Conservation (phyloP, 2,888 invertebrate genomes). For the Bellardia pandia region DNA sequence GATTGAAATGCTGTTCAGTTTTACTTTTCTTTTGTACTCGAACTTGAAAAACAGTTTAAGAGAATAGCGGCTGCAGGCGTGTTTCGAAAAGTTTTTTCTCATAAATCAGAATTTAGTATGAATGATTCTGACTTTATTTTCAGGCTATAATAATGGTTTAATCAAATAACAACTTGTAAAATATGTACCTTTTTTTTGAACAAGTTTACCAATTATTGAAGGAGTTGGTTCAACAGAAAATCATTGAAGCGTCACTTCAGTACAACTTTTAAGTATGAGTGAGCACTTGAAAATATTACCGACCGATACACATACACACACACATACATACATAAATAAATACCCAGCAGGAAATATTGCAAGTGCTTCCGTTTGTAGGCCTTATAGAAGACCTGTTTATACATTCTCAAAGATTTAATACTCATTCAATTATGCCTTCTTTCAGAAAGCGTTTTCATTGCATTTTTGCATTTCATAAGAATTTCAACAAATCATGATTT, state of each 20-base stretch:
- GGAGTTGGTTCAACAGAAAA: constrained; percentile 58
- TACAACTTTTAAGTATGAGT: constrained; percentile 58
- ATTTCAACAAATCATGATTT: too few species aligned
- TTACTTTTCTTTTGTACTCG: background rate
- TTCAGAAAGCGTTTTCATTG: too few species aligned
- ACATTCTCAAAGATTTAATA: too few species aligned
- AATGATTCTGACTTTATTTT: constrained; percentile 51
- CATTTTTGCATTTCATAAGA: too few species aligned
- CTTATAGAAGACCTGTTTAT: too few species aligned
- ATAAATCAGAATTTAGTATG: constrained; percentile 57
- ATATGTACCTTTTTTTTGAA: constrained; percentile 66
- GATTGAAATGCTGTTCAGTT: background rate
- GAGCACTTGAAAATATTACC: constrained; percentile 66
- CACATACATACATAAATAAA: background rate
- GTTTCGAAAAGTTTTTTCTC: background rate
- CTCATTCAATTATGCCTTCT: too few species aligned
- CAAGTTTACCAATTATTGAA: constrained; percentile 61
- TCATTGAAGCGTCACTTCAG: constrained; percentile 62
- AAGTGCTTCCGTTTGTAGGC: too few species aligned
- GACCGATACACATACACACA: constrained; percentile 12
- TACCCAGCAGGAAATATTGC: too few species aligned
- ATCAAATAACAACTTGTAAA: constrained; percentile 65
- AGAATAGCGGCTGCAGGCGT: background rate
- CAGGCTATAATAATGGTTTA: constrained; percentile 55
- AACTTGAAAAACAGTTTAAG: constrained; percentile 7